Evolutionary conservation across 2,797 vertebrate species (phyloP).

Genomic region (Crocodylus rhombifer): DNA sequence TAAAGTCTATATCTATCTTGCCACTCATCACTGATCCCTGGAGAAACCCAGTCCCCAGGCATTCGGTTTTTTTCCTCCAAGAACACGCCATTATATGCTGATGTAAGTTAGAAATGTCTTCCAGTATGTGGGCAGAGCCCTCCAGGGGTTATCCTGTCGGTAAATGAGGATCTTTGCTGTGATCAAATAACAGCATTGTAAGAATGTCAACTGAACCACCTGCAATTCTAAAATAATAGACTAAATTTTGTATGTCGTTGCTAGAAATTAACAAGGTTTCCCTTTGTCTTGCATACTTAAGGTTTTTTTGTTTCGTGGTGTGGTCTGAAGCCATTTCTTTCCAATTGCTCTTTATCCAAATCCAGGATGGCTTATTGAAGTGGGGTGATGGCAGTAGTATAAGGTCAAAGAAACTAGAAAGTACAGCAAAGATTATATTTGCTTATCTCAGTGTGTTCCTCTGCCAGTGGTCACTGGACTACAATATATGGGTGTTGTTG

Average conservation of each 20-base stretch:
- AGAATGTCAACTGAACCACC: slow-evolving; percentile 34
- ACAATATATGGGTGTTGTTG: neutral
- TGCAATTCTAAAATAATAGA: slow-evolving; percentile 43
- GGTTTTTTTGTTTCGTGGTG: neutral
- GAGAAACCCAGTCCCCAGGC: slow-evolving; percentile 21
- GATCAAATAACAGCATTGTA: slow-evolving; percentile 9
- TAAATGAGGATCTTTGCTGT: slow-evolving; percentile 27
- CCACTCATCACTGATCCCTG: slow-evolving; percentile 7
- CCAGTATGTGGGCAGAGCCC: slow-evolving; percentile 8
- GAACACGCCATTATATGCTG: slow-evolving; percentile 37
- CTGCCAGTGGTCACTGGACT: neutral
- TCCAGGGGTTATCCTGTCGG: slow-evolving; percentile 37
- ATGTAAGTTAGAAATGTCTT: slow-evolving; percentile 38
- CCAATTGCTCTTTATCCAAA: neutral
- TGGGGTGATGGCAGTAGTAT: neutral
- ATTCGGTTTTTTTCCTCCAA: slow-evolving; percentile 32
- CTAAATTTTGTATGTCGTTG: neutral
- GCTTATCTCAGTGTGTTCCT: slow-evolving; percentile 8
- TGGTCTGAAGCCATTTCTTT: neutral
- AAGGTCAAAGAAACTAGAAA: neutral
- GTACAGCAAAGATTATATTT: neutral
- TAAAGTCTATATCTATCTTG: slow-evolving; percentile 36
- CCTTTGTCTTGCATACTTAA: slow-evolving; percentile 11
- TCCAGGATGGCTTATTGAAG: neutral
- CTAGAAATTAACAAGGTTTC: slow-evolving; percentile 15